A percentile compares a stretch with the other conserved stretches of the same genome.
Evolutionary conservation across 2,888 invertebrate genomes (phyloP).

Genomic region (Melipona beecheii): DNA sequence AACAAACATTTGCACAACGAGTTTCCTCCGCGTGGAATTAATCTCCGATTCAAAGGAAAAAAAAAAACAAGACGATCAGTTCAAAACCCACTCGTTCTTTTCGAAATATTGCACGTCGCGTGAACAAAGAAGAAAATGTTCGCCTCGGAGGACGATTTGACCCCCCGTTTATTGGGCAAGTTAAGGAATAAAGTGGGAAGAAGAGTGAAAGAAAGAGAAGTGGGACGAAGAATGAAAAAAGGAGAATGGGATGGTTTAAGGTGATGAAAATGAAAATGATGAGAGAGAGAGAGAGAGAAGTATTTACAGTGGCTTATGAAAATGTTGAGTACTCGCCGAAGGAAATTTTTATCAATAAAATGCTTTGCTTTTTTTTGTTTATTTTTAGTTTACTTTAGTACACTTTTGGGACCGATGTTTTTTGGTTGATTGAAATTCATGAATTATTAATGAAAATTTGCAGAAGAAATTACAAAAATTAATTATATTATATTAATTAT

Average conservation of each 20-base stretch:
- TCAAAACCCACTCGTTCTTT: background rate
- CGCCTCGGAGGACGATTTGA: background rate
- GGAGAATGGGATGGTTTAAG: background rate
- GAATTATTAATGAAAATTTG: no score
- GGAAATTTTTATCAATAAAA: no score
- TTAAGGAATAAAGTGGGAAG: background rate
- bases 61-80: no score
- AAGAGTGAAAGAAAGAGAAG: background rate
- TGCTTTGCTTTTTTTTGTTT: no score
- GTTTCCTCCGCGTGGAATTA: background rate
- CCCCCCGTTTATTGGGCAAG: background rate
- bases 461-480: no score
- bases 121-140: background rate
- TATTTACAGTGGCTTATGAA: no score
- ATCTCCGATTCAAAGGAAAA: no score
- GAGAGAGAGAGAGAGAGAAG: background rate
- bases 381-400: no score
- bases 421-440: no score
- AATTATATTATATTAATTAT: no score
- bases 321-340: no score
- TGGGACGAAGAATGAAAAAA: background rate
- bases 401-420: no score
- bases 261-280: background rate
- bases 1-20: conserved; percentile 38
- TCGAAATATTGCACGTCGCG: background rate